phyloP scores from a whole-genome alignment of 1,140 invertebrate species.

The Neodiprion pinetum region DNA sequence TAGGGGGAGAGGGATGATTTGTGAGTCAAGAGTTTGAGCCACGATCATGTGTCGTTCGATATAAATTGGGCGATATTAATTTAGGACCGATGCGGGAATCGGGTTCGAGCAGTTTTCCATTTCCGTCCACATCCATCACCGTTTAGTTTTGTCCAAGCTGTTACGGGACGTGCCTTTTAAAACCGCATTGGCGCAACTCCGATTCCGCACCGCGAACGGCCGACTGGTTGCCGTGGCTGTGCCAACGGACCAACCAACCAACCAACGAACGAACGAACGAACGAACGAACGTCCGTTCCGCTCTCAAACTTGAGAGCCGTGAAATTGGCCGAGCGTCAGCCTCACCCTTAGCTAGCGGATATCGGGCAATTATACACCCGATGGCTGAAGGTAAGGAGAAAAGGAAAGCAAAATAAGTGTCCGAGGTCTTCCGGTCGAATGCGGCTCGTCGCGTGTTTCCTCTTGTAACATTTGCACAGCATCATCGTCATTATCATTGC shows the following conservation, averaged over 20 bases:
- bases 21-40: too few relatives aligned
- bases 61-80: not conserved
- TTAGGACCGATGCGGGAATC: not conserved
- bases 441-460: too few relatives aligned
- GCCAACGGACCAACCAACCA: too few relatives aligned
- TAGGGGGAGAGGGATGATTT: too few relatives aligned
- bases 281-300: not conserved
- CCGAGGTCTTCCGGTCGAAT: too few relatives aligned
- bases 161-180: not conserved
- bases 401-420: too few relatives aligned
- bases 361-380: not conserved
- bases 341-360: not conserved
- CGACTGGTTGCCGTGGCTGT: too few relatives aligned
- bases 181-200: not conserved
- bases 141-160: slow-evolving; percentile 1
- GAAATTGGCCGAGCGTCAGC: not conserved
- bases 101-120: not conserved
- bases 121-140: not conserved
- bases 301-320: not conserved
- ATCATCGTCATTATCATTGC: too few relatives aligned
- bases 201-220: not conserved
- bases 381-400: not conserved
- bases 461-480: too few relatives aligned
- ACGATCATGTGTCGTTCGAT: not conserved
- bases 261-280: too few relatives aligned